phyloP scores from a whole-genome alignment of 2,797 vertebrate species.

The Tarsius wallacei region DNA sequence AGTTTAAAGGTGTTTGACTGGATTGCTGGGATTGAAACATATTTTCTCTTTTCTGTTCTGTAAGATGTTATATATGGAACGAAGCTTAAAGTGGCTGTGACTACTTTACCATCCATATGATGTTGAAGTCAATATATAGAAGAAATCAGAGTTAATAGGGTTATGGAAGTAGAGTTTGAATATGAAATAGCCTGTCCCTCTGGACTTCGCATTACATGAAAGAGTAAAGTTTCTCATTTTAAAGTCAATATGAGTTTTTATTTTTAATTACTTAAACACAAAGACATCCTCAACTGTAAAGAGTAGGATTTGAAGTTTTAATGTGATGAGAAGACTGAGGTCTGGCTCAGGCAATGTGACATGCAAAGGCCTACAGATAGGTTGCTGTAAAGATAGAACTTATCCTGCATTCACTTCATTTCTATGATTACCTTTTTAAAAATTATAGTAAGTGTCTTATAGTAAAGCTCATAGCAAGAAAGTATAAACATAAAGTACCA shows the following conservation, averaged over 20 bases:
- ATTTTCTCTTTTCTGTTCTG: not conserved
- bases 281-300: conserved; percentile 50
- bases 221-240: conserved; percentile 31
- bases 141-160: not conserved
- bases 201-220: not conserved
- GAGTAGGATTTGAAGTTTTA: conserved; percentile 6
- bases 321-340: conserved; percentile 25
- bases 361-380: not conserved
- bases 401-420: not conserved
- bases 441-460: not conserved
- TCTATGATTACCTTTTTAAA: not conserved
- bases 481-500: conserved; percentile 38
- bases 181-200: not conserved
- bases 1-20: not conserved
- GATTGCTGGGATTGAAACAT: not conserved
- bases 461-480: conserved; percentile 11
- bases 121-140: not conserved
- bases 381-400: conserved; percentile 22
- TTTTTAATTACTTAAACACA: not conserved
- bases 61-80: too few species aligned
- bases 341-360: not conserved
- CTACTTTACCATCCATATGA: not conserved
- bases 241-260: not conserved
- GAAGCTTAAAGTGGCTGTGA: not conserved
- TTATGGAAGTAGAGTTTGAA: not conserved